Conservation (phyloP, 2,797 vertebrate genomes). For the Delichon dasypus region DNA sequence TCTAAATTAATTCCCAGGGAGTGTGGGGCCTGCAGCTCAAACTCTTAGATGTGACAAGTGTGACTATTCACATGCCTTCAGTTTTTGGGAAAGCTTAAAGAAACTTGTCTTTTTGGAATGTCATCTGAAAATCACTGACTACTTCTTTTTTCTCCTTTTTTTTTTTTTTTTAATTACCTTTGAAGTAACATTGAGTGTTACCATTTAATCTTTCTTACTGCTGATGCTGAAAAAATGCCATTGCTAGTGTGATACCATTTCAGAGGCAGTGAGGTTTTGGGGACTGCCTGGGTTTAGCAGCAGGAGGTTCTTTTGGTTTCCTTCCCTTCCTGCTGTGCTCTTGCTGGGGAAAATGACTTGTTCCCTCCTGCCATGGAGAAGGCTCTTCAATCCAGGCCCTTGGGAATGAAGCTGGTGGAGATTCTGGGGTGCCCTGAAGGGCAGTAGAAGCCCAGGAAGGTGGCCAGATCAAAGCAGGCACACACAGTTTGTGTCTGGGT, state of each 20-base stretch:
- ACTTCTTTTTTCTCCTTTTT: background rate
- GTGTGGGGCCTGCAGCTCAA: background rate
- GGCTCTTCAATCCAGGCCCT: background rate
- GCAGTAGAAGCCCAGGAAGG: background rate
- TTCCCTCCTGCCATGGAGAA: background rate
- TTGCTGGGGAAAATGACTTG: background rate
- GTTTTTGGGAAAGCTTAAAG: background rate
- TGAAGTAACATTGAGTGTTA: background rate
- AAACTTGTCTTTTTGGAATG: background rate
- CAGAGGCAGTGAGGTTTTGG: background rate
- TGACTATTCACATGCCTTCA: background rate
- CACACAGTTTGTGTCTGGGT: background rate
- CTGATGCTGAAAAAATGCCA: background rate
- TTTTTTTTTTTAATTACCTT: background rate
- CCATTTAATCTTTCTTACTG: background rate
- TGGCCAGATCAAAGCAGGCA: background rate
- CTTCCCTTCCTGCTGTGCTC: background rate
- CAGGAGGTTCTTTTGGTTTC: background rate
- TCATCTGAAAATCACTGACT: background rate
- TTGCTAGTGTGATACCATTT: background rate
- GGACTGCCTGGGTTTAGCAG: background rate
- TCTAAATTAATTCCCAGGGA: background rate
- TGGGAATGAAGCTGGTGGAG: background rate
- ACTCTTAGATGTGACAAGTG: background rate
- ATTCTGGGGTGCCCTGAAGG: background rate